phyloP scores from a whole-genome alignment of 2,113 vertebrate genomes.

The Ceyx melanurus region DNA sequence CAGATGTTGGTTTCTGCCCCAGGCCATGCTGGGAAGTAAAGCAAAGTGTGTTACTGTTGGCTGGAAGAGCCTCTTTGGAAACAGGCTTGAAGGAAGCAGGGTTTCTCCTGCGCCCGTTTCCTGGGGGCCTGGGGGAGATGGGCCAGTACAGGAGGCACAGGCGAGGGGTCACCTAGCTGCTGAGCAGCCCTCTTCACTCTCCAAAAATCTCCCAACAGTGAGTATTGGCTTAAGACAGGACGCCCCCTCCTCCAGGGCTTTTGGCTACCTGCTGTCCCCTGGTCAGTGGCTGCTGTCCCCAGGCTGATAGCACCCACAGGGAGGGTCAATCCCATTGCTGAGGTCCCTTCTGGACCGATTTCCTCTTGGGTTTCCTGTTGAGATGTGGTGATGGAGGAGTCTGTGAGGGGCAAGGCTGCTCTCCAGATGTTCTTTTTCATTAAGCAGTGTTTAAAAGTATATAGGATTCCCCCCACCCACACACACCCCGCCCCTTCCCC shows the following conservation, averaged over 20 bases:
- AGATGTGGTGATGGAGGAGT: not conserved
- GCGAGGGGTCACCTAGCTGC: not conserved
- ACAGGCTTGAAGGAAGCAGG: not conserved
- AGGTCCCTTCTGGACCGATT: not conserved
- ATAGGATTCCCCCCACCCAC: not conserved
- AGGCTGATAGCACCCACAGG: accelerated
- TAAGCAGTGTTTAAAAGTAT: slow-evolving; percentile 19
- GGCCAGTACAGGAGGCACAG: not conserved
- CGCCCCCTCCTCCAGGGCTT: not conserved
- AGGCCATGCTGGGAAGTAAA: slow-evolving; percentile 26
- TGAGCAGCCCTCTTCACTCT: not conserved
- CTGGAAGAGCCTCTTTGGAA: not conserved
- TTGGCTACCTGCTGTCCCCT: not conserved
- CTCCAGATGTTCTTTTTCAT: slow-evolving; percentile 53
- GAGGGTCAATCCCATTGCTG: accelerated
- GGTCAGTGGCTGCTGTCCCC: not conserved
- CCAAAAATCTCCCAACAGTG: not conserved
- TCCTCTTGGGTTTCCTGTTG: not conserved
- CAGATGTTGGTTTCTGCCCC: slow-evolving; percentile 52
- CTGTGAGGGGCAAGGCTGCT: not conserved
- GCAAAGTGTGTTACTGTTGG: slow-evolving; percentile 46
- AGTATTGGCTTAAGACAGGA: not conserved
- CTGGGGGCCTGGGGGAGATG: not conserved
- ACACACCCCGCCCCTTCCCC: not conserved
- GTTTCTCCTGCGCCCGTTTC: not conserved